Percentiles rank a stretch among this genome's conserved stretches.
phyloP scores from a whole-genome alignment of 2,888 invertebrate genomes.

The Parnassius glacialis region DNA sequence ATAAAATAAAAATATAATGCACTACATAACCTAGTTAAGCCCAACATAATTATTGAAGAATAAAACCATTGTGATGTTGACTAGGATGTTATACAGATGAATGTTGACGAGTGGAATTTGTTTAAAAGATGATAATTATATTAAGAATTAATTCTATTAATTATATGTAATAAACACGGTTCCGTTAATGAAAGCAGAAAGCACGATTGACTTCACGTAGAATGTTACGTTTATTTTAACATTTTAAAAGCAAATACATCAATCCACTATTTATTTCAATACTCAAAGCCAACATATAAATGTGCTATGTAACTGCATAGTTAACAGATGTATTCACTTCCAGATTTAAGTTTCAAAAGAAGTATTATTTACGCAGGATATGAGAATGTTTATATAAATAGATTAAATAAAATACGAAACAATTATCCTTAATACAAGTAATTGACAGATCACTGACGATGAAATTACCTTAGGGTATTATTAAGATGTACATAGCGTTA shows the following conservation, averaged over 20 bases:
- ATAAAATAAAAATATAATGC: constrained; percentile 47
- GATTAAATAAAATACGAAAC: background rate
- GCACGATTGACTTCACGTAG: constrained; percentile 9
- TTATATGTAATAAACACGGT: constrained; percentile 32
- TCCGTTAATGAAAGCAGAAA: background rate
- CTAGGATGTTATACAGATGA: constrained; percentile 67
- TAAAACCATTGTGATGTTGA: constrained; percentile 78
- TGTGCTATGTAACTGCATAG: no score
- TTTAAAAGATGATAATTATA: constrained; percentile 45
- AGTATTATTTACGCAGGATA: background rate
- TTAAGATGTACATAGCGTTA: constrained; percentile 65
- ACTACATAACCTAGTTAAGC: constrained; percentile 60
- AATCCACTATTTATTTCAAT: background rate
- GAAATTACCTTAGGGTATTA: constrained; percentile 51
- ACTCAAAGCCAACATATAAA: no score
- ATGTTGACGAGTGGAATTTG: constrained; percentile 71
- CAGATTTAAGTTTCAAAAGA: constrained; percentile 1
- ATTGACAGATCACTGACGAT: constrained; percentile 69
- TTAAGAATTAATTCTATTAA: constrained; percentile 30
- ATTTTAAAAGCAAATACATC: background rate
- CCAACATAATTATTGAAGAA: constrained; percentile 65
- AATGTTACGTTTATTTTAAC: background rate
- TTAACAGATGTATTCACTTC: constrained; percentile 5
- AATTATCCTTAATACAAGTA: constrained; percentile 53
- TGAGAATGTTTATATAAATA: background rate